phyloP scores from a whole-genome alignment of 2,113 vertebrate genomes.

The Urocolius indicus region DNA sequence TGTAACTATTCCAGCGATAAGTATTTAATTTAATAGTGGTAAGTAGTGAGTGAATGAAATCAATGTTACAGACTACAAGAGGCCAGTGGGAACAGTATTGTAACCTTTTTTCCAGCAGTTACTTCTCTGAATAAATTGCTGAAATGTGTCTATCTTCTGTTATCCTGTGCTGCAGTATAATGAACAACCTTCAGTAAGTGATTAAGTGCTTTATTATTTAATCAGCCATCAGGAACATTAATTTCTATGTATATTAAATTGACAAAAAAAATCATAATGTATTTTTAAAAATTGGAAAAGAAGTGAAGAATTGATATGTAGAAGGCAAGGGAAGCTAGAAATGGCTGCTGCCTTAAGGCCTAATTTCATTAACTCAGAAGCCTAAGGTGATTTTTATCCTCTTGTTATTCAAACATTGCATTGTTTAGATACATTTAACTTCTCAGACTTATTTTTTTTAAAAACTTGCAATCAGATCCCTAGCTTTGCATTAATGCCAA shows the following conservation, averaged over 20 bases:
- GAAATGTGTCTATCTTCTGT: not conserved
- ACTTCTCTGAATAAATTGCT: not conserved
- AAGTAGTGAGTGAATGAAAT: not conserved
- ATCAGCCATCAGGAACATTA: not conserved
- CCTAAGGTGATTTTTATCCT: not conserved
- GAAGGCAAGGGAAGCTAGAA: constrained; percentile 5
- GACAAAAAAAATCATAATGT: constrained; percentile 21
- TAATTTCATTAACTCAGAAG: constrained; percentile 28
- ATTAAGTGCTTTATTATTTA: constrained; percentile 16
- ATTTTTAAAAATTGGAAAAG: not conserved
- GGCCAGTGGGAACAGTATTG: not conserved
- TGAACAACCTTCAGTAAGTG: not conserved
- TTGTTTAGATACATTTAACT: constrained; percentile 38
- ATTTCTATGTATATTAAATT: constrained; percentile 11
- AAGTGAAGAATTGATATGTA: not conserved
- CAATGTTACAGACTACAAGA: not conserved
- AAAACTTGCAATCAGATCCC: constrained; percentile 24
- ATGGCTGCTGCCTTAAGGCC: not conserved
- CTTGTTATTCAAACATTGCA: not conserved
- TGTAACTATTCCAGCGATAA: not conserved
- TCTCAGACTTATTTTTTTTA: constrained; percentile 41
- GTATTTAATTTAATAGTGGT: not conserved
- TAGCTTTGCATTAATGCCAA: constrained; percentile 29
- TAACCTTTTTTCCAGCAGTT: not conserved
- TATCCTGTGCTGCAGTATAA: not conserved